Evolutionary conservation across 2,888 invertebrate species (phyloP).

Genomic region (Ametastegia equiseti): DNA sequence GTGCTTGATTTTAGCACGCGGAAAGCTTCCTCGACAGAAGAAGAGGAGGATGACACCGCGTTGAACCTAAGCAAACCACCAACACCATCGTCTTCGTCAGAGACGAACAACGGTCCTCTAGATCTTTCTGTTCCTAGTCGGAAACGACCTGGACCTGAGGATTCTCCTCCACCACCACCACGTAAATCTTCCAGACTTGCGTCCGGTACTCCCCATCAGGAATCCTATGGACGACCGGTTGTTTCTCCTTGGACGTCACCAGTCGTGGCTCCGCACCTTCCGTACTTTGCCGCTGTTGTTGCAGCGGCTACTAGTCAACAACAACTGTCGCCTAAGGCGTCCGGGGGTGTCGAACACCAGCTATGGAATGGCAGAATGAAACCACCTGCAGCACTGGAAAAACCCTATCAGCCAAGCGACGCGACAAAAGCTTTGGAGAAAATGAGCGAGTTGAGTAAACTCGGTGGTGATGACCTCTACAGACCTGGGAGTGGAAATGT

Average conservation of each 20-base stretch:
- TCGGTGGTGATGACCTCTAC: conserved; percentile 88
- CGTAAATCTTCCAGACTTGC: conserved; percentile 82
- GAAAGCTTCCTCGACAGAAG: conserved; percentile 77
- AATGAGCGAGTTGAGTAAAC: conserved; percentile 92
- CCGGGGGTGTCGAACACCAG: conserved; percentile 76
- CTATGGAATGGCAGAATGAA: conserved; percentile 90
- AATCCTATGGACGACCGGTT: conserved; percentile 83
- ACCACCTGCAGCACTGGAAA: conserved; percentile 78
- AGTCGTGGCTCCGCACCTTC: conserved; percentile 85
- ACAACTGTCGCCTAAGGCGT: conserved; percentile 83
- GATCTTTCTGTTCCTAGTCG: conserved; percentile 88
- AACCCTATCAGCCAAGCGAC: conserved; percentile 81
- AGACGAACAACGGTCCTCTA: conserved; percentile 82
- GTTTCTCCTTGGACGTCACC: conserved; percentile 89
- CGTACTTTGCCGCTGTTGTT: conserved; percentile 88
- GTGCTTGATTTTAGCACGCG: conserved; percentile 91
- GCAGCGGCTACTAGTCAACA: conserved; percentile 81
- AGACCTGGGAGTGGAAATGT: conserved; percentile 80
- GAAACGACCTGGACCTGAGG: conserved; percentile 84
- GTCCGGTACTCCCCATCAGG: conserved; percentile 64
- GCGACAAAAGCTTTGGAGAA: conserved; percentile 93
- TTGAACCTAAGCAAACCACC: conserved; percentile 85
- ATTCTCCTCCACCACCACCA: conserved; percentile 79
- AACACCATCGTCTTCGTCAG: conserved; percentile 78
- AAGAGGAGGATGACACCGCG: conserved; percentile 82